phyloP scores from a whole-genome alignment of 2,113 vertebrate species.

The Aegotheles bennettii region DNA sequence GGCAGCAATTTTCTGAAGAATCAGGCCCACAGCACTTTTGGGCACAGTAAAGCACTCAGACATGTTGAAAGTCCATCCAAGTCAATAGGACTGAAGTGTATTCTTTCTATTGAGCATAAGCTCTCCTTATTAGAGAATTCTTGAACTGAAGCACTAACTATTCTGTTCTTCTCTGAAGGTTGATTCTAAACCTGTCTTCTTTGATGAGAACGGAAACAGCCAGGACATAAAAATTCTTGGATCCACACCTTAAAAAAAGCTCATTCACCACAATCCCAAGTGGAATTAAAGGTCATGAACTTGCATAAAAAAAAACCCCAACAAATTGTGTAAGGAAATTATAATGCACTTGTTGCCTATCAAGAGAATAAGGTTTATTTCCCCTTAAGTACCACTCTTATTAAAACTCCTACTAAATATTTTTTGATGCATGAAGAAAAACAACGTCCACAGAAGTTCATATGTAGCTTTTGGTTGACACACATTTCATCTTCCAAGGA shows the following conservation, averaged over 20 bases:
- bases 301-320: background rate
- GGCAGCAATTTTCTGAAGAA: background rate
- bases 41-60: background rate
- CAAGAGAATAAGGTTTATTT: background rate
- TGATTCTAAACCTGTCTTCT: background rate
- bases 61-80: background rate
- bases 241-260: background rate
- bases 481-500: background rate
- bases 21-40: background rate
- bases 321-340: background rate
- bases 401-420: background rate
- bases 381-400: background rate
- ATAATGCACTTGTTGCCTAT: background rate
- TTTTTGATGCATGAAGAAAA: background rate
- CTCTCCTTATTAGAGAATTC: background rate
- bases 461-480: background rate
- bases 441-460: background rate
- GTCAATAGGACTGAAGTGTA: background rate
- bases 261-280: background rate
- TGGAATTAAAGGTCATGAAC: background rate
- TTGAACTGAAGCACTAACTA: background rate
- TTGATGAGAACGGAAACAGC: background rate
- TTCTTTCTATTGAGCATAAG: background rate
- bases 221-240: background rate
- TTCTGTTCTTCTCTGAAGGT: background rate